Evolutionary conservation across 2,113 vertebrate genomes (phyloP).

Genomic region (Epinephelus cyanopodus): DNA sequence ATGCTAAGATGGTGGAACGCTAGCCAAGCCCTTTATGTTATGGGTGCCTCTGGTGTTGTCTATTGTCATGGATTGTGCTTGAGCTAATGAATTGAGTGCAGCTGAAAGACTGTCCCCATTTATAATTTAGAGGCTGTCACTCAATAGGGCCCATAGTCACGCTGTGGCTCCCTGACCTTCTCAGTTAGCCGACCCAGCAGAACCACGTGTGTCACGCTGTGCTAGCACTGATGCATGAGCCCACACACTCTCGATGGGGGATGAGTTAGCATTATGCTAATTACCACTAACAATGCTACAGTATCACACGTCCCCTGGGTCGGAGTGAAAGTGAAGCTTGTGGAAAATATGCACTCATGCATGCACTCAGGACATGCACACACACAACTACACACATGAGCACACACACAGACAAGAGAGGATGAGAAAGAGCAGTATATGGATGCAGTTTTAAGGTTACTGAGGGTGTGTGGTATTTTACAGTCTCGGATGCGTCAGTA

Average conservation of each 20-base stretch:
- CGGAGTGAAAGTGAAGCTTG: conserved; percentile 51
- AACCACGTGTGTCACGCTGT: conserved; percentile 2
- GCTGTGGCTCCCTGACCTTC: conserved; percentile 69
- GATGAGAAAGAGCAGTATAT: no score
- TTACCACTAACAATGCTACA: conserved; percentile 17
- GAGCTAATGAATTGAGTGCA: conserved; percentile 65
- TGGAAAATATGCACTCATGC: conserved; percentile 37
- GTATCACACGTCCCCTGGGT: background rate
- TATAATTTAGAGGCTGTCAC: conserved; percentile 73
- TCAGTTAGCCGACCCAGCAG: conserved; percentile 41
- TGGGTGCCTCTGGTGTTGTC: conserved; percentile 10
- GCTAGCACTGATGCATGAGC: conserved; percentile 5
- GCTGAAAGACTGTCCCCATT: conserved; percentile 66
- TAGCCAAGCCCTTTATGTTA: conserved; percentile 11
- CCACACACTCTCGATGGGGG: conserved; percentile 3
- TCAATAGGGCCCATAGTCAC: conserved; percentile 57
- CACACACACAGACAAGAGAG: no score
- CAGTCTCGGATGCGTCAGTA: background rate
- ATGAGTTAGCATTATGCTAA: conserved; percentile 37
- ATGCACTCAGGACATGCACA: background rate
- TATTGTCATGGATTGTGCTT: conserved; percentile 36
- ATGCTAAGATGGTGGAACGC: conserved; percentile 38
- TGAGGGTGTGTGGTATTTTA: conserved; percentile 4
- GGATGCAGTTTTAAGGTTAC: background rate
- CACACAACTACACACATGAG: no score